Evolutionary conservation across 2,797 vertebrate species (phyloP), one percentile per base, ranked within the genome.

Genomic region (Pelochelys cantorii): DNA sequence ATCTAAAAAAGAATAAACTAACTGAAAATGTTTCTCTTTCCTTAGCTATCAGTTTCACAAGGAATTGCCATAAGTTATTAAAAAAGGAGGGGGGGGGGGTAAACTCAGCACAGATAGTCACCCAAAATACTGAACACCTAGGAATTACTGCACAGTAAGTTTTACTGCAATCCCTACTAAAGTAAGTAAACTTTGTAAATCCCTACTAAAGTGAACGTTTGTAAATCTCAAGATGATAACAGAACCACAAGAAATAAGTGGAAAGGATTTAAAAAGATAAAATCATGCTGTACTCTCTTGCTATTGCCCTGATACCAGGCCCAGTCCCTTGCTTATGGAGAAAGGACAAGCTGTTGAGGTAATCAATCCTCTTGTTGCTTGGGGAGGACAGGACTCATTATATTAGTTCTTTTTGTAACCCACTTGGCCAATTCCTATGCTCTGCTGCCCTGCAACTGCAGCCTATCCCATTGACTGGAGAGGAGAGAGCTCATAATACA

Each of bases 201-300:
- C 53, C 53, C 53, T 54, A 54, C 53, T 15, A 92, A 53, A 90
- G 89, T 90, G 14, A 11, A 88, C 0, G 0, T 17, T 37, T 56
- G 22, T 56, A 82, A 68, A 54, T 12, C 55, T 55, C 82, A 75
- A 62, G 3, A 10, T 22, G 89, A 79, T 25, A 89, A 82, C 1
- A 85, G 4, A 12, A 2, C 3, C 42, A 53, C 25, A 3, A 15
- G 1, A 95, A 93, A 81, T 25, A 85, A 78, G 78, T 5, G 3
- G 5, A 25, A 85, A 20, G 48, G 14, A 14, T 80, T 95, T 87
- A 84, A n/a, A 89, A 85, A 89, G 31, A 85, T 88, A 12, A 6
- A 84, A 62, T 55, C 74, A 65, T 59, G 71, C 15, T 34, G 8
- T 4, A 71, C 2, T 29, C 5, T 1, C 55, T 22, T 84, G 68